Percentiles rank a stretch among this genome's conserved stretches.
phyloP scores from a whole-genome alignment of 2,113 vertebrate species.

The Dipodomys ordii region DNA sequence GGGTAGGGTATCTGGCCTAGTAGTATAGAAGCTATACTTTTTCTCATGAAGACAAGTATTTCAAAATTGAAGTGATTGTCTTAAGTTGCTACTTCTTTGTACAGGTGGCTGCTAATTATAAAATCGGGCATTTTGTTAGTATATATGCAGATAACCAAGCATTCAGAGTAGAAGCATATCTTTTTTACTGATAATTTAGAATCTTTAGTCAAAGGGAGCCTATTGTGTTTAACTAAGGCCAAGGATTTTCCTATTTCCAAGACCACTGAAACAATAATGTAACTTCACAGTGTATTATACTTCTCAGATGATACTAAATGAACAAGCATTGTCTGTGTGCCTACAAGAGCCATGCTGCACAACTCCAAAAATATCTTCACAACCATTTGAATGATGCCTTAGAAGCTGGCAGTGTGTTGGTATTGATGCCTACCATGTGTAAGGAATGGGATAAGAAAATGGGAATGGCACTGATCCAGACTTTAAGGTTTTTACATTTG shows the following conservation, averaged over 20 bases:
- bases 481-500: not conserved
- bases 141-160: not conserved
- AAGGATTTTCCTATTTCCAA: not conserved
- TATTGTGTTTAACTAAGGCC: not conserved
- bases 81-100: not conserved
- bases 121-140: not conserved
- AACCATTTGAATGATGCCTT: not conserved
- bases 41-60: not conserved
- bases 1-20: not conserved
- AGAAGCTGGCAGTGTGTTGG: too few species aligned
- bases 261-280: not conserved
- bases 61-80: not conserved
- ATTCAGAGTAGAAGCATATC: not conserved
- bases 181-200: not conserved
- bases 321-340: too few species aligned
- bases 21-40: not conserved
- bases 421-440: too few species aligned
- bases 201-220: not conserved
- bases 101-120: not conserved
- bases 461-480: not conserved
- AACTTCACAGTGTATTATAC: not conserved
- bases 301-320: not conserved
- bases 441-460: not conserved
- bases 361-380: not conserved
- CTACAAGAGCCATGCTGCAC: not conserved